Evolutionary conservation across 2,888 invertebrate species (phyloP).

Genomic region (Anaspis maculata): DNA sequence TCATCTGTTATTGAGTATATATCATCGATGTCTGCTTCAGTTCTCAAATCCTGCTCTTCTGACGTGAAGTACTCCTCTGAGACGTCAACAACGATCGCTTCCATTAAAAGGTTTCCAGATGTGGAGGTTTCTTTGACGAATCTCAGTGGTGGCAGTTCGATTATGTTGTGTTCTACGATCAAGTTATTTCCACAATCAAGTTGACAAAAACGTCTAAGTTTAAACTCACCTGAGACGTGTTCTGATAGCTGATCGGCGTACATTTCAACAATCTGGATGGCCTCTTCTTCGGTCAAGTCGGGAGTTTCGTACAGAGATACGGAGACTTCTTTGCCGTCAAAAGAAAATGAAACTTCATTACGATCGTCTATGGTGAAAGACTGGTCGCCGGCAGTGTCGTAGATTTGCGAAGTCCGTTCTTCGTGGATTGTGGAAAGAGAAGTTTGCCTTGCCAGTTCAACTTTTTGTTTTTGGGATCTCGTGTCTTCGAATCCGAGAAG

Average conservation of each 20-base stretch:
- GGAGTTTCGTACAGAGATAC: slow-evolving; percentile 88
- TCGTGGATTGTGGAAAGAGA: slow-evolving; percentile 86
- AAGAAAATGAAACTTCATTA: slow-evolving; percentile 82
- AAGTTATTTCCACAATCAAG: too few relatives aligned
- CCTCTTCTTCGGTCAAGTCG: slow-evolving; percentile 86
- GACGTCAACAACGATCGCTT: slow-evolving; percentile 85
- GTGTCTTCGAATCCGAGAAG: slow-evolving; percentile 78
- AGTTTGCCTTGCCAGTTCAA: slow-evolving; percentile 61
- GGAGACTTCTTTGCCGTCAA: slow-evolving; percentile 86
- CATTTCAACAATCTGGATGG: slow-evolving; percentile 87
- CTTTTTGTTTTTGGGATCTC: slow-evolving; percentile 46
- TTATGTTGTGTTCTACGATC: slow-evolving; percentile 67
- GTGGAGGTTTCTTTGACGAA: slow-evolving; percentile 86
- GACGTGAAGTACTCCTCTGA: slow-evolving; percentile 74
- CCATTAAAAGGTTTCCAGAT: slow-evolving; percentile 81
- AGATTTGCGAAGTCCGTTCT: slow-evolving; percentile 80
- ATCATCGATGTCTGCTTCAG: slow-evolving; percentile 81
- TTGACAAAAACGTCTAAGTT: not conserved
- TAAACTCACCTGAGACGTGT: slow-evolving; percentile 57
- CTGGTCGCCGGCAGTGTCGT: slow-evolving; percentile 64
- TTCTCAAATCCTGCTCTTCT: slow-evolving; percentile 76
- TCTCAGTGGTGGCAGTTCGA: slow-evolving; percentile 77
- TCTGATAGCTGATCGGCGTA: slow-evolving; percentile 89
- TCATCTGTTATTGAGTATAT: slow-evolving; percentile 71
- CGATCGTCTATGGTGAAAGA: slow-evolving; percentile 69